phyloP scores from a whole-genome alignment of 2,797 vertebrate genomes.

The Myiotriccus ornatus region DNA sequence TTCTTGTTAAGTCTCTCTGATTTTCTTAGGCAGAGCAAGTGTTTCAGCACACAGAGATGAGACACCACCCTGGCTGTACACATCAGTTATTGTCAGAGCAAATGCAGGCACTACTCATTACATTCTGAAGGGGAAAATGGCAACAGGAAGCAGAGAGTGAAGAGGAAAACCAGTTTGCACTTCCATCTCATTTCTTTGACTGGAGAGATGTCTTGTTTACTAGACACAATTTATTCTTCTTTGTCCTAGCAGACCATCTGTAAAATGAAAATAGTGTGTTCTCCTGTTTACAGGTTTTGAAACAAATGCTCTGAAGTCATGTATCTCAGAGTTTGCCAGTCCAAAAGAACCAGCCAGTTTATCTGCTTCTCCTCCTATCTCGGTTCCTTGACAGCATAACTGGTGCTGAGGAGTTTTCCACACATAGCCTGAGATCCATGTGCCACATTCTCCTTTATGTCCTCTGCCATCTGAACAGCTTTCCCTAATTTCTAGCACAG shows the following conservation, averaged over 20 bases:
- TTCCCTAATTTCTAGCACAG: background rate
- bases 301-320: background rate
- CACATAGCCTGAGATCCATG: rapidly evolving
- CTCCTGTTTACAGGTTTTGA: background rate
- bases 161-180: background rate
- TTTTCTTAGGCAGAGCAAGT: background rate
- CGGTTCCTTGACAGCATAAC: background rate
- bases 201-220: background rate
- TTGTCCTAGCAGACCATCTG: background rate
- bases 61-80: background rate
- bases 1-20: background rate
- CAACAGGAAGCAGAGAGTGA: background rate
- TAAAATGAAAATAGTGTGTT: background rate
- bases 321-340: background rate
- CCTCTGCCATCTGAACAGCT: background rate
- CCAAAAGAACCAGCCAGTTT: background rate
- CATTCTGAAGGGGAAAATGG: background rate
- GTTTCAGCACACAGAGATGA: rapidly evolving
- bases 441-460: background rate
- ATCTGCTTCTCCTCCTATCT: background rate
- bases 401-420: background rate
- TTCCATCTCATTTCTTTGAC: background rate
- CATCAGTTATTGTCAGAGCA: background rate
- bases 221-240: background rate
- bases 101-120: background rate